These are phyloP conservation scores for Peromyscus maniculatus DNA, from an alignment of 2,113 vertebrate species.

Conservation along the genomic window DNA sequence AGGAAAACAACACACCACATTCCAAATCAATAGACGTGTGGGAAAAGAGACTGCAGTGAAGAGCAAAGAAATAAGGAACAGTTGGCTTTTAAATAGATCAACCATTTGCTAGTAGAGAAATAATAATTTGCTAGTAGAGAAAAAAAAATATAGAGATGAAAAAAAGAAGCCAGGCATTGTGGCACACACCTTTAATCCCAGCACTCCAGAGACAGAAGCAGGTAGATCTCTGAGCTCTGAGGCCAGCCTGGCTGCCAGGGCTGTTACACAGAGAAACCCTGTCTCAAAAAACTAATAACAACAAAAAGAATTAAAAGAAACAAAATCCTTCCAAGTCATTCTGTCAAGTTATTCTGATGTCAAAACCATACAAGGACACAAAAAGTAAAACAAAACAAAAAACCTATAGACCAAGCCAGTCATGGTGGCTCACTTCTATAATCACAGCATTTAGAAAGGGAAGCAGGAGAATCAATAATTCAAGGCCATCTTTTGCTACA, in stretches of 20 bases:
- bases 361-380: background rate
- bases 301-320: too few relatives aligned
- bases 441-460: background rate
- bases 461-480: background rate
- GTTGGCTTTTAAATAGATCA: background rate
- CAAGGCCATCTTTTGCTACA: background rate
- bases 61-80: background rate
- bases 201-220: too few relatives aligned
- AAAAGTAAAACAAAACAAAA: background rate
- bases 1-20: background rate
- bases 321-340: background rate
- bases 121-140: background rate
- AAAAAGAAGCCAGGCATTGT: background rate
- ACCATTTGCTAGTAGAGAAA: background rate
- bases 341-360: background rate
- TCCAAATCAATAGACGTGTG: background rate
- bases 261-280: too few relatives aligned
- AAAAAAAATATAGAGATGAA: background rate
- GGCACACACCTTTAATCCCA: too few relatives aligned
- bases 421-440: background rate
- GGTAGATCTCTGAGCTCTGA: too few relatives aligned
- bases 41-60: background rate
- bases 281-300: background rate
- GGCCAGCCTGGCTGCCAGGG: too few relatives aligned
- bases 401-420: background rate